Base-by-base conservation (phyloP, 2,797 vertebrate genomes). In the Phataginus tetradactyla region DNA sequence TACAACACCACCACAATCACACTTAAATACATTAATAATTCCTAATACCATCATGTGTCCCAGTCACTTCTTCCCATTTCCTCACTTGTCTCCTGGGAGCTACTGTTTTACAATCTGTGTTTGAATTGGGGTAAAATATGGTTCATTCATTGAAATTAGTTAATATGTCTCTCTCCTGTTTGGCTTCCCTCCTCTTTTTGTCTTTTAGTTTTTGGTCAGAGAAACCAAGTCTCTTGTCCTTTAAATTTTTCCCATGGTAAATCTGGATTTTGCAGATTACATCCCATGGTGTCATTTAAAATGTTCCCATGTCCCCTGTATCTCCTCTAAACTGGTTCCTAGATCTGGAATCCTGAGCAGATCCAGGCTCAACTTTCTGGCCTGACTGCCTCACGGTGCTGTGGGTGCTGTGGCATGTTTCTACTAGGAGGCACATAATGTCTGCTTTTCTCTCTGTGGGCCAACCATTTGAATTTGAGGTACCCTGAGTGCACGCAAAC, bases 211-310 rank as follows among this genome's bases (percentile, higher is more conserved):
- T 72, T 37, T 74, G 27, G 27, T 68, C 10, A 37, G 91, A 88
- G 53, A 94, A 95, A 42, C 6, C n/a, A 96, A 75, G 66, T 37
- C 57, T 92, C 42, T 95, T 69, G 14, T 79, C 29, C 57, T 91
- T 2, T 37, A 89, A 93, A 72, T 66, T 42, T n/a, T 23, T 80
- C 39, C 49, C 59, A 9, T 2, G 45, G 45, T 45, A 45, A 45
- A 32, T 75, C 71, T 74, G 23, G 23, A 75, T 94, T 92, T 79
- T 80, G 34, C 61, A 77, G 34, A 85, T 53, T 18, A n/a, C 18
- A 77, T 32, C 7, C 4, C 29, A 25, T 9, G 12, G 63, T 49
- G 9, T 71, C 69, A 83, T 88, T 86, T 71, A 59, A 86, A 93
- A 77, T 34, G 34, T 21, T 49, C 29, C 15, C 13, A 66, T 61